Evolutionary conservation across 2,888 invertebrate genomes (phyloP).

Genomic region (Papilio elwesi): DNA sequence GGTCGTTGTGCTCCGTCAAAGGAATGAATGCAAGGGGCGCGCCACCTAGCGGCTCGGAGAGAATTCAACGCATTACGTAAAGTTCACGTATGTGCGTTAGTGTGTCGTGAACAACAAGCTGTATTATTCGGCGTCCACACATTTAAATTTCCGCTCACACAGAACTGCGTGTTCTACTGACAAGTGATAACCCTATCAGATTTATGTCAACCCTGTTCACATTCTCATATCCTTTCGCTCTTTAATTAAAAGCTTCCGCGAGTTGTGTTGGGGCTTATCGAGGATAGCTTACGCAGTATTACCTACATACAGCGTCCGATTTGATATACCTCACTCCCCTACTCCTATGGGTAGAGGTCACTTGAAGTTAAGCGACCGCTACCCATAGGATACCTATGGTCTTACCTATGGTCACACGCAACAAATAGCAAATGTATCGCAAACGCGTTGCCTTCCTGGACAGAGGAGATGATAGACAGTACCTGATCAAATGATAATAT

Average conservation of each 20-base stretch:
- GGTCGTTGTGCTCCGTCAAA: slow-evolving; percentile 9
- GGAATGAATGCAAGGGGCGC: slow-evolving; percentile 9
- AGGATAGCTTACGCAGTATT: too few species aligned
- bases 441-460: too few species aligned
- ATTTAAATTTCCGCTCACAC: not conserved
- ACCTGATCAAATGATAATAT: too few species aligned
- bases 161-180: not conserved
- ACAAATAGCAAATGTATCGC: too few species aligned
- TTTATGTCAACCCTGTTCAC: not conserved
- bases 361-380: too few species aligned
- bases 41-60: slow-evolving; percentile 8
- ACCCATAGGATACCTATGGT: too few species aligned
- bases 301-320: too few species aligned
- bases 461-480: too few species aligned
- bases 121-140: not conserved
- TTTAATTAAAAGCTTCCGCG: slow-evolving; percentile 5
- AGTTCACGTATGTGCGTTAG: not conserved
- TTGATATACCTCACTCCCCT: too few species aligned
- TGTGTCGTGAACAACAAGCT: not conserved
- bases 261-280: not conserved
- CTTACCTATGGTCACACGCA: too few species aligned
- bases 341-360: too few species aligned
- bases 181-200: not conserved
- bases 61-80: not conserved
- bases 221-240: slow-evolving; percentile 1